These are phyloP conservation scores for Tapirus terrestris DNA, from an alignment of 2,113 vertebrate genomes.

Conservation along the genomic window DNA sequence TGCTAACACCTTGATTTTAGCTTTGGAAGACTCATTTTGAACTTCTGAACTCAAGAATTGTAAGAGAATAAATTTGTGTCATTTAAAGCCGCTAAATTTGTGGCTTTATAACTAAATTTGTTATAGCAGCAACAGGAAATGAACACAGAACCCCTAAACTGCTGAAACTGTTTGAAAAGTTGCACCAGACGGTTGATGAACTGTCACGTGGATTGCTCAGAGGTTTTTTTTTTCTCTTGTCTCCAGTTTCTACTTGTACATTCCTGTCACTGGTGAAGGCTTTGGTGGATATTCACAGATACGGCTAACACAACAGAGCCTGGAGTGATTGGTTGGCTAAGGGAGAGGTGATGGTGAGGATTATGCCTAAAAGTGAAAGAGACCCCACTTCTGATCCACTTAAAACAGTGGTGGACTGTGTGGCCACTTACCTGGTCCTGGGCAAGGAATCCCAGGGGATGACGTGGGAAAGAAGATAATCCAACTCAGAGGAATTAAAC, in stretches of 20 bases:
- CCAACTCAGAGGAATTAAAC: fast-evolving
- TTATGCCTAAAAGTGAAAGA: neutral
- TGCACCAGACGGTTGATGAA: neutral
- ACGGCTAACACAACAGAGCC: neutral
- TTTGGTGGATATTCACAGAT: neutral
- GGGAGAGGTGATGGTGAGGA: neutral
- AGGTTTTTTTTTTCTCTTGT: neutral
- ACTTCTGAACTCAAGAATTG: neutral
- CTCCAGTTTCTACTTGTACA: too few relatives aligned
- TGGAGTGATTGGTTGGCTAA: neutral
- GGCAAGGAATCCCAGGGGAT: neutral
- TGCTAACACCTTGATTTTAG: neutral
- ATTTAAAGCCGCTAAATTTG: neutral
- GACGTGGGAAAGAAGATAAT: fast-evolving
- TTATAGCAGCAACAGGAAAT: neutral
- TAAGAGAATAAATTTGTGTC: neutral
- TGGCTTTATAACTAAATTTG: neutral
- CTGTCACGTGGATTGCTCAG: neutral
- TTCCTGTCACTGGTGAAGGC: neutral
- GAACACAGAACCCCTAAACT: neutral
- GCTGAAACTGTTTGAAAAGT: neutral
- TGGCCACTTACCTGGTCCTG: neutral
- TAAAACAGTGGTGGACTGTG: neutral
- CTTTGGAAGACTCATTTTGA: neutral
- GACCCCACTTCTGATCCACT: neutral